phyloP scores from a whole-genome alignment of 2,888 invertebrate genomes.

The Ceratothoa steindachneri region DNA sequence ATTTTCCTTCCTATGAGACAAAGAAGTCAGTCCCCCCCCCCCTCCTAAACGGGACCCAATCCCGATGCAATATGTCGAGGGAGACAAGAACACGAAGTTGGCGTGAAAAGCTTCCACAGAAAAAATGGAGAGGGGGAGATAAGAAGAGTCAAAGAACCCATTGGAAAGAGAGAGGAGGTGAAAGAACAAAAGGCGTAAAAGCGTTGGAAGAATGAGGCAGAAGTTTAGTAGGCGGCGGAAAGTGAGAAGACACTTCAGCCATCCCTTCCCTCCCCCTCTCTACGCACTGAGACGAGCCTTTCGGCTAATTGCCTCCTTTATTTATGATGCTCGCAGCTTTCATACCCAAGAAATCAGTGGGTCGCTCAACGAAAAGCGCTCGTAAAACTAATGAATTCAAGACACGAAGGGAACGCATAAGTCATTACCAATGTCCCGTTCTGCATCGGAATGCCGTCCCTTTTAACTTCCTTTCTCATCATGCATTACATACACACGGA shows the following conservation, averaged over 20 bases:
- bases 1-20: no score
- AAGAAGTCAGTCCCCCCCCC: no score
- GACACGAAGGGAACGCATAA: not conserved
- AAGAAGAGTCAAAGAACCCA: not conserved
- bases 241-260: no score
- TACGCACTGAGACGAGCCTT: not conserved
- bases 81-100: no score
- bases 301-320: conserved; percentile 7
- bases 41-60: no score
- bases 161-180: not conserved
- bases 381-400: conserved; percentile 13
- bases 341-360: conserved; percentile 9
- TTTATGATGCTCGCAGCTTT: conserved; percentile 8
- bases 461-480: not conserved
- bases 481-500: no score
- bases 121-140: not conserved
- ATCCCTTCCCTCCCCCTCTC: no score
- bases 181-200: not conserved
- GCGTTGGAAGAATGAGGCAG: not conserved
- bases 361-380: not conserved
- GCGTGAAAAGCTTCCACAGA: no score
- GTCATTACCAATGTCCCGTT: not conserved
- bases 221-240: not conserved
- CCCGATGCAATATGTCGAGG: no score
- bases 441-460: not conserved